Base-by-base conservation (phyloP, 2,113 vertebrate genomes). In the Heterochromis multidens region DNA sequence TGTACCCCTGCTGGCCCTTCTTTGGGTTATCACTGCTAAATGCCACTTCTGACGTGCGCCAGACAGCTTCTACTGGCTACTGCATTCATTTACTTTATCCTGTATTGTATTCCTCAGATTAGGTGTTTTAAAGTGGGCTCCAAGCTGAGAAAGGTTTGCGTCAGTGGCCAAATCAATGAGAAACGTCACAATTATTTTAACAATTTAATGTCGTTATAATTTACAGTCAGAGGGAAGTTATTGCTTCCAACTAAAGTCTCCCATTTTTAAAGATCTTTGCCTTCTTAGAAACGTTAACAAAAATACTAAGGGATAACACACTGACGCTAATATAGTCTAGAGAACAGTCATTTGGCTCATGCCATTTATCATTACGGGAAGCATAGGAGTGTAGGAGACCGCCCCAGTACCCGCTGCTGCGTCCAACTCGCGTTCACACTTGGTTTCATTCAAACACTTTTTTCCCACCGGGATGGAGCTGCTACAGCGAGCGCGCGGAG, bases 401-500 rank as follows among this genome's bases (percentile, higher is more conserved):
- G 93, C 95, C 95, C 94, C 92, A 61, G 77, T 52, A 52, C 89
- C 90, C 79, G 54, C 89, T 57, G 89, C 92, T 88, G 91, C 89
- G 90, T 94, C 92, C 94, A 89, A 91, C 91, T 90, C 85, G 88
- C 91, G 46, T 88, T 79, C 87, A 84, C 92, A 91, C 88, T 91
- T 77, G 88, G 70, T 52, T 90, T 94, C 91, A 95, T 90, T 94
- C 90, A 89, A 93, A 83, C 94, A 90, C 92, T 91, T 91, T 97
- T 96, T 97, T 97, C 98, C 97, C 97, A 96, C 96, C 95, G 97
- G 97, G 97, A 98, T 96, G 96, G 96, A 94, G 94, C 91, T 82
- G 95, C 95, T 94, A 88, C 86, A 90, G 95, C 95, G 94, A 91
- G 91, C 82, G 92, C 89, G 95, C 95, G 90, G 89, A 95, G 95